Base-by-base conservation (phyloP, 2,888 invertebrate species). In the Helicoverpa assulta region DNA sequence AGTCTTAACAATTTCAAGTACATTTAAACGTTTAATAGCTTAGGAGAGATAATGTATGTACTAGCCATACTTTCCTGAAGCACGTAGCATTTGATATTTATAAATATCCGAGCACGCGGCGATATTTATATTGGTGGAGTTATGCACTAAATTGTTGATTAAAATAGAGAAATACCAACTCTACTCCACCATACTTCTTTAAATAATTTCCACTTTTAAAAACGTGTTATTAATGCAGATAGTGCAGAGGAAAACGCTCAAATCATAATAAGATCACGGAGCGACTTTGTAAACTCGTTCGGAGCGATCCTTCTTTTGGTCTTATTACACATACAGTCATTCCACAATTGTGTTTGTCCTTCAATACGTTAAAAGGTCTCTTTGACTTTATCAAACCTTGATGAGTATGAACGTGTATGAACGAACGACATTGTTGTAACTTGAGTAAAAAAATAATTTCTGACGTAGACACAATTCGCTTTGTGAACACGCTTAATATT, bases 341-440 rank as follows among this genome's bases (percentile, higher is more conserved):
- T 66, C 65, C 59, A 65, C 71, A 82, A 79, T 69, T 67, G 51
- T 67, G 59, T 67, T 62, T 76, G 62, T 71, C 80, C 75, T 80
- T 75, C 75, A 75, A 82, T 82, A 57, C 58, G 60, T 71, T 65
- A 69, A 81, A 81, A 78, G 80, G 80, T 82, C 74, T 70, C 66
- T 19, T 65, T 79, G 80, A 81, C 74, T 73, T 81, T 78, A 81
- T 71, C 58, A 70, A 71, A 69, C 78, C 79, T 79, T 73, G 70
- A 67, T 81, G 69, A 68, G 67, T 62, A 70, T 67, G 69, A 70
- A 66, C 62, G 59, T 55, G 33, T 59, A 60, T 62, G 70, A 43
- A 54, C 55, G 59, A 65, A 60, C 50, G 59, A 80, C 67, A 73
- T 62, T 70, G 68, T 81, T 70, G 58, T 73, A 67, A 73, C 33